Conservation (phyloP, 2,113 vertebrate species). For the Tupaia chinensis region DNA sequence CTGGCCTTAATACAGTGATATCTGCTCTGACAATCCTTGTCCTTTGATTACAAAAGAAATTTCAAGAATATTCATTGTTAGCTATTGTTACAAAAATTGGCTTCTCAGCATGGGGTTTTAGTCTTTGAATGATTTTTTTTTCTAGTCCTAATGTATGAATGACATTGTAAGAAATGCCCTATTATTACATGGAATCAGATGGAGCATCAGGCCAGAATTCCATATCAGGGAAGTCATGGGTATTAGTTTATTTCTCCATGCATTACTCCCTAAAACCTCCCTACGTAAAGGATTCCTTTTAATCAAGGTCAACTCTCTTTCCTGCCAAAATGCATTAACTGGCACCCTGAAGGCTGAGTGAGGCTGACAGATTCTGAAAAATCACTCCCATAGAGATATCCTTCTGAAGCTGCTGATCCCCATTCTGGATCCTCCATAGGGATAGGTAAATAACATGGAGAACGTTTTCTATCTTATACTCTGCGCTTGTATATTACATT, state of each 20-base stretch:
- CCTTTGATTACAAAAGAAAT: slow-evolving; percentile 69
- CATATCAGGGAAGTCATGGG: not conserved
- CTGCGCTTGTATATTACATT: not conserved
- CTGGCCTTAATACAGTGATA: slow-evolving; percentile 69
- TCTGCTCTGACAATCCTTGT: slow-evolving; percentile 73
- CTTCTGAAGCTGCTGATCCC: not conserved
- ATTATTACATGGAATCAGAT: not conserved
- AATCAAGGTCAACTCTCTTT: not conserved
- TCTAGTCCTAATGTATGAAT: not conserved
- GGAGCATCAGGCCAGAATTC: not conserved
- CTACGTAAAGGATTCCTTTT: not conserved
- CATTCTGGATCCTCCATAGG: not conserved
- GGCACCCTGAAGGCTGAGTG: not conserved
- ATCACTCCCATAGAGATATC: not conserved
- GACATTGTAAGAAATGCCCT: not conserved
- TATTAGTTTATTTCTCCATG: not conserved
- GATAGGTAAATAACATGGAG: not conserved
- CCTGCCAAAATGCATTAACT: not conserved
- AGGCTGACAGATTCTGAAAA: not conserved
- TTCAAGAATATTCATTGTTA: slow-evolving; percentile 76
- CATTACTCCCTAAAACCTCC: not conserved
- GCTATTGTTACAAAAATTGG: slow-evolving; percentile 81
- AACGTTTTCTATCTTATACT: not conserved
- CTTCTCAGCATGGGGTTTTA: slow-evolving; percentile 70
- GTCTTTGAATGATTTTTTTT: slow-evolving; percentile 74